Base-by-base conservation (phyloP, 2,888 invertebrate genomes). In the Xestia c-nigrum region DNA sequence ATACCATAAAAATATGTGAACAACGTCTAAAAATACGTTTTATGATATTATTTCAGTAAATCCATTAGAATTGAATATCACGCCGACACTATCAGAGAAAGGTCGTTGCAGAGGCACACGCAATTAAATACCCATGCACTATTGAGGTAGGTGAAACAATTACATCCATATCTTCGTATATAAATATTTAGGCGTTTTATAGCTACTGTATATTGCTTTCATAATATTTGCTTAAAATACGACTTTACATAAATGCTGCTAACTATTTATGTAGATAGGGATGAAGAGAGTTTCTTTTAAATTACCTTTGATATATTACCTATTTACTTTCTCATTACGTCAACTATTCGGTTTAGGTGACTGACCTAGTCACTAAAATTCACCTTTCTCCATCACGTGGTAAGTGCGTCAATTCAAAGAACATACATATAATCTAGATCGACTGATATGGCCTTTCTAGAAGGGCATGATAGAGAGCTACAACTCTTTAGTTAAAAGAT, bases 341-440 rank as follows among this genome's bases (percentile, higher is more conserved):
- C 38, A 31, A 52, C 40, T 50, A 57, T 70, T 78, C 65, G 12
- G 24, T 70, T 59, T 24, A 46, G 38, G 78, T 78, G 78, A 71
- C 57, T 71, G 52, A 78, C 71, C 71, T 78, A 78, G 71, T 59
- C 71, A 78, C 46, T 40, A 46, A 50, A 14, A 43, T 78, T 78
- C 78, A 78, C 78, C 78, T 78, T 77, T 77, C 77, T 77, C 76
- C 24, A 21, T 67, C 46, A 61, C 19, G 43, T 19, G 38, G n/a
- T 52, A 46, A 52, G 46, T 76, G 46, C 67, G 43, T 66, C 31
- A 52, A 50, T 50, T 76, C 66, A n/a, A 6, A 76, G 67, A 67
- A 67, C 21, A 63, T 31, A 31, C 31, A 31, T 5, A n/a, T 6
- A 31, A 59, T 59, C 38, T 63, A 61, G 21, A 52, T 47, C 12